These are phyloP conservation scores for Plecotus auritus DNA, from an alignment of 2,113 vertebrate genomes.

Conservation along the genomic window DNA sequence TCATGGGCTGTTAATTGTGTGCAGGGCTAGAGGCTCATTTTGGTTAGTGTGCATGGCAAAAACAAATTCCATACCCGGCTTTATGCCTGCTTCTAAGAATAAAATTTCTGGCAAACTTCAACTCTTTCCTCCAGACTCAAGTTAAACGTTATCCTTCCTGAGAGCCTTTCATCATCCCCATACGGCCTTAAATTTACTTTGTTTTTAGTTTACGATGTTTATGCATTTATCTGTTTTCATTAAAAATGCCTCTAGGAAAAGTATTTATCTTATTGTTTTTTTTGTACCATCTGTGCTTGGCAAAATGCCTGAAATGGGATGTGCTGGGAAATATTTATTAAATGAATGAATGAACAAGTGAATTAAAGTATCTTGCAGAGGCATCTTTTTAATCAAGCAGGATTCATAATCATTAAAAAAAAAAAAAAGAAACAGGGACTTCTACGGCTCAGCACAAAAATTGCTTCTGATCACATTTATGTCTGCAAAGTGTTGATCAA, in stretches of 20 bases:
- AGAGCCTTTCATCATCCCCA: background rate
- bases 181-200: background rate
- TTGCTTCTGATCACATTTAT: background rate
- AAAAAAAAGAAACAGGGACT: background rate
- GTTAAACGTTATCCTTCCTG: background rate
- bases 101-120: background rate
- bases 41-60: background rate
- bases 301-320: background rate
- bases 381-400: background rate
- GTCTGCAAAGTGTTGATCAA: background rate
- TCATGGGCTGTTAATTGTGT: background rate
- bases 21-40: background rate
- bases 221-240: slow-evolving; percentile 33
- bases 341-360: background rate
- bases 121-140: background rate
- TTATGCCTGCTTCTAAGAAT: background rate
- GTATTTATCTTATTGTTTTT: background rate
- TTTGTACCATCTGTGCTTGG: background rate
- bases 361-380: background rate
- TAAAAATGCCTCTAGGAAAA: slow-evolving; percentile 18
- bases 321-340: slow-evolving; percentile 23
- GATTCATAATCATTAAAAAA: background rate
- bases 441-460: background rate
- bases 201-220: background rate
- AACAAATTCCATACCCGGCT: background rate